Conservation (phyloP, 1,140 invertebrate species). For the Drosophila carrolli region DNA sequence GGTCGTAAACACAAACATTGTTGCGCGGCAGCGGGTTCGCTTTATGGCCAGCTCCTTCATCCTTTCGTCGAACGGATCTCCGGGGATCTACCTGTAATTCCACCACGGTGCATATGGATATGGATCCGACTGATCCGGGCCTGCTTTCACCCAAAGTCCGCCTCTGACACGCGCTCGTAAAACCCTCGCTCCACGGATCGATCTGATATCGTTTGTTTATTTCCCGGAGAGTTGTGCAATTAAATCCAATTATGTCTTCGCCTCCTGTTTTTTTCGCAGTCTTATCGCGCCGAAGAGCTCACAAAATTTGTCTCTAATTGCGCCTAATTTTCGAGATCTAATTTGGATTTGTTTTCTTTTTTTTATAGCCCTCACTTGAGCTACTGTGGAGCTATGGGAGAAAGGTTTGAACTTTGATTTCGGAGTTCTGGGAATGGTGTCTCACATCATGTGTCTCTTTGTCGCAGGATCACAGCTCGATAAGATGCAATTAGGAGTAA, state of each 20-base stretch:
- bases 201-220: slow-evolving; percentile 40
- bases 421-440: slow-evolving; percentile 12
- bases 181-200: slow-evolving; percentile 27
- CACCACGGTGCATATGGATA: background rate
- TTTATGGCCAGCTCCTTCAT: slow-evolving; percentile 58
- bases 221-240: slow-evolving; percentile 37
- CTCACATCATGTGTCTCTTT: slow-evolving; percentile 20
- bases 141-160: slow-evolving; percentile 35
- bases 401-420: slow-evolving; percentile 2
- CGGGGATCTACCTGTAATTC: slow-evolving; percentile 17
- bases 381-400: slow-evolving; percentile 29
- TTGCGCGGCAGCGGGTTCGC: slow-evolving; percentile 10
- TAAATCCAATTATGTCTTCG: slow-evolving; percentile 54
- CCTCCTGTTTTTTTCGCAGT: slow-evolving; percentile 28
- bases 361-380: slow-evolving; percentile 31
- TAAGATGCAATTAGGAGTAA: slow-evolving; percentile 13
- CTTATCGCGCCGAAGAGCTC: slow-evolving; percentile 27
- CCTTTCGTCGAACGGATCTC: slow-evolving; percentile 66
- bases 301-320: slow-evolving; percentile 61
- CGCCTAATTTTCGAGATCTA: slow-evolving; percentile 64
- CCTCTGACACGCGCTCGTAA: slow-evolving; percentile 69
- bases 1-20: slow-evolving; percentile 56
- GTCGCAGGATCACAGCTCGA: background rate
- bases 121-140: slow-evolving; percentile 3
- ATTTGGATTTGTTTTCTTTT: slow-evolving; percentile 28